Evolutionary conservation across 2,113 vertebrate species (phyloP).

Genomic region (Monopterus albus): DNA sequence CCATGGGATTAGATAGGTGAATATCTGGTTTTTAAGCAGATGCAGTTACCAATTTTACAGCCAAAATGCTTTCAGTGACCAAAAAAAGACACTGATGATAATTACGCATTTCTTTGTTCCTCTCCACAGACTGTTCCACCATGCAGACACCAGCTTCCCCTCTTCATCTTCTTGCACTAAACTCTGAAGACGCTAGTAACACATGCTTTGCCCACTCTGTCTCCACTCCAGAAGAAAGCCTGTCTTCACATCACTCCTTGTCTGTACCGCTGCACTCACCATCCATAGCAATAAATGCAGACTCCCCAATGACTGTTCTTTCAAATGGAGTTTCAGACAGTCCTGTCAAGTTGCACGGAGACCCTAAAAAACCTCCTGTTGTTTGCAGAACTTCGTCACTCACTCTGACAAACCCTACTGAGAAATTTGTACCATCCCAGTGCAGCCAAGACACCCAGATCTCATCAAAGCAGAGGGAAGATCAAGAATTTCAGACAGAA

Average conservation of each 20-base stretch:
- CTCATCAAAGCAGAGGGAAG: slow-evolving; percentile 8
- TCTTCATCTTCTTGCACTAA: slow-evolving; percentile 85
- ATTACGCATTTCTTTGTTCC: not conserved
- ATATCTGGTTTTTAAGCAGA: too few relatives aligned
- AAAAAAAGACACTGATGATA: not conserved
- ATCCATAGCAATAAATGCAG: slow-evolving; percentile 56
- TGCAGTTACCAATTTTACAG: too few relatives aligned
- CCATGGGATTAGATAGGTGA: too few relatives aligned
- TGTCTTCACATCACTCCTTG: slow-evolving; percentile 26
- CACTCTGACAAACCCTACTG: not conserved
- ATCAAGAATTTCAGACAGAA: slow-evolving; percentile 5
- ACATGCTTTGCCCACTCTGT: slow-evolving; percentile 48
- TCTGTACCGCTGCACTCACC: slow-evolving; percentile 24
- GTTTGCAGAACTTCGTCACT: slow-evolving; percentile 16
- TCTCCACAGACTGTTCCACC: slow-evolving; percentile 80
- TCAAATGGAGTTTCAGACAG: slow-evolving; percentile 2
- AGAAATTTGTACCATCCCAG: slow-evolving; percentile 16
- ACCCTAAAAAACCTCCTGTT: slow-evolving; percentile 14
- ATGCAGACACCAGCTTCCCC: slow-evolving; percentile 81
- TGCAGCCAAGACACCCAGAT: slow-evolving; percentile 3
- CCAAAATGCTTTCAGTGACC: not conserved
- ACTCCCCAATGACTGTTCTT: not conserved
- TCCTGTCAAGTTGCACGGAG: slow-evolving; percentile 29
- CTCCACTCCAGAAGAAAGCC: slow-evolving; percentile 49
- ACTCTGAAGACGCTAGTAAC: slow-evolving; percentile 83